These are phyloP conservation scores for Dryococelus australis DNA, from an alignment of 2,888 invertebrate genomes.

Conservation along the genomic window DNA sequence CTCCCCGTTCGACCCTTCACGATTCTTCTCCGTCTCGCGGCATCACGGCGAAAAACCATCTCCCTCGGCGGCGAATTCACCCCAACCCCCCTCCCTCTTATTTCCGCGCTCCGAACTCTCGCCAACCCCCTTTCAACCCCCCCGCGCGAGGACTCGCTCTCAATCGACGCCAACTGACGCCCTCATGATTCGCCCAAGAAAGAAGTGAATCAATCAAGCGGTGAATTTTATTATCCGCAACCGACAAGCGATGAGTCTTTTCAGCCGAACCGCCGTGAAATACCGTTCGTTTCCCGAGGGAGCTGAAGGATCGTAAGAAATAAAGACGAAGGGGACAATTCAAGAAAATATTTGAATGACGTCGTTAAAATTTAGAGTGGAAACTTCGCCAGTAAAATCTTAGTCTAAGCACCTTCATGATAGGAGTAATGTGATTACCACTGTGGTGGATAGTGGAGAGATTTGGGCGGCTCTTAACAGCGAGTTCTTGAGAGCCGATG, in stretches of 20 bases:
- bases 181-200: neutral
- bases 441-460: no score
- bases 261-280: neutral
- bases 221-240: neutral
- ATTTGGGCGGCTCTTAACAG: no score
- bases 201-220: slow-evolving; percentile 16
- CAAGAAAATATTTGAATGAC: no score
- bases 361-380: no score
- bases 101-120: neutral
- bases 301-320: no score
- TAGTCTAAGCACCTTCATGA: no score
- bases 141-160: neutral
- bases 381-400: no score
- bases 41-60: neutral
- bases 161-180: slow-evolving; percentile 16
- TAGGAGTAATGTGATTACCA: no score
- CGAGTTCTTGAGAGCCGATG: no score
- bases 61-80: neutral
- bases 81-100: neutral
- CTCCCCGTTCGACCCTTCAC: neutral
- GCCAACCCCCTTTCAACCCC: neutral
- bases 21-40: neutral
- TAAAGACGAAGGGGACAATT: no score
- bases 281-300: no score
- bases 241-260: neutral